Conservation (phyloP, 2,113 vertebrate species). For the Phrynosoma platyrhinos region DNA sequence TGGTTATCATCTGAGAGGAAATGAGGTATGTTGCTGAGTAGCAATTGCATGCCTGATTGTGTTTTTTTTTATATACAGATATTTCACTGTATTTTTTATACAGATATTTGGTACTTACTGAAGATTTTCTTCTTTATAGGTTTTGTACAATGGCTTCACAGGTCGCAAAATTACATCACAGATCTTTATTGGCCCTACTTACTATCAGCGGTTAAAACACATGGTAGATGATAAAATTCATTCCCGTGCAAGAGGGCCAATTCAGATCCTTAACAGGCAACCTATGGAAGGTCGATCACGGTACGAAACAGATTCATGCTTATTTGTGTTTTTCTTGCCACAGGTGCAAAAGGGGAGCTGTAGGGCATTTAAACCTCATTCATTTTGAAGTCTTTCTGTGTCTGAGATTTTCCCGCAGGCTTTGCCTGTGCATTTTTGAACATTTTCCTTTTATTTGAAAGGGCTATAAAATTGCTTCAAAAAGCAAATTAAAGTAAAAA, state of each 20-base stretch:
- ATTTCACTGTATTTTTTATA: background rate
- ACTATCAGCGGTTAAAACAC: slow-evolving; percentile 97
- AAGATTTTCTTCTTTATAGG: slow-evolving; percentile 74
- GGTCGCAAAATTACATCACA: slow-evolving; percentile 98
- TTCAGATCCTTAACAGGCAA: slow-evolving; percentile 98
- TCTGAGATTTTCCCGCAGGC: background rate
- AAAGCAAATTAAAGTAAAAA: background rate
- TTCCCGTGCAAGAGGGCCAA: slow-evolving; percentile 94
- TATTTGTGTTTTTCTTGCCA: background rate
- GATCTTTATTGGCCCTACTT: slow-evolving; percentile 97
- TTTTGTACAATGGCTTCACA: slow-evolving; percentile 97
- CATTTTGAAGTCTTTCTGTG: background rate
- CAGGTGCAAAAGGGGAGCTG: background rate
- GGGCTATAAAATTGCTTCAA: background rate
- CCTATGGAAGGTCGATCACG: slow-evolving; percentile 98
- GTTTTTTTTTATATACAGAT: background rate
- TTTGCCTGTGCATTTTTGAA: background rate
- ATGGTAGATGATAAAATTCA: slow-evolving; percentile 99
- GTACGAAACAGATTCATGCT: slow-evolving; percentile 74
- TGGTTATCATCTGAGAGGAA: slow-evolving; percentile 97
- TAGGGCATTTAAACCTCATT: background rate
- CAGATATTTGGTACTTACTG: slow-evolving; percentile 15
- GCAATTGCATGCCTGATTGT: rapidly evolving
- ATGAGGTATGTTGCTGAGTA: slow-evolving; percentile 84
- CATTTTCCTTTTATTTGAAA: background rate